Percentiles rank a stretch among this genome's conserved stretches.
phyloP scores from a whole-genome alignment of 2,888 invertebrate genomes.

The Therioaphis trifolii region DNA sequence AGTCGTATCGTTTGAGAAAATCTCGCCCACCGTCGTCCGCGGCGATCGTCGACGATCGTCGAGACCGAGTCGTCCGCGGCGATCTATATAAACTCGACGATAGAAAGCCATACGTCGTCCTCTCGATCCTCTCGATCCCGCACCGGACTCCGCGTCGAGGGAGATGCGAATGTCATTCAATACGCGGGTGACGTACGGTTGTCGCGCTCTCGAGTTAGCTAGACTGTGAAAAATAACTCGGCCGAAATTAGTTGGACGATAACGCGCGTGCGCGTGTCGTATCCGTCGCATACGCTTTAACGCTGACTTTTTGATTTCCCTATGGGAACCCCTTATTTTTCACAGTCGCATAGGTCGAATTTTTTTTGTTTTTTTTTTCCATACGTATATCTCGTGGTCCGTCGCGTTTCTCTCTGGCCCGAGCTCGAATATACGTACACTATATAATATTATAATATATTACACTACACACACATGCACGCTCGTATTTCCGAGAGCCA shows the following conservation, averaged over 20 bases:
- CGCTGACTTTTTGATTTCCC: slow-evolving; percentile 50
- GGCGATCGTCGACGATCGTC: background rate
- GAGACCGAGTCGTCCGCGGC: no score
- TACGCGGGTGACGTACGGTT: no score
- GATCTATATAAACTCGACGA: no score
- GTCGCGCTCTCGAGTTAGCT: no score
- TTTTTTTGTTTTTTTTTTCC: background rate
- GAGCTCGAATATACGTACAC: no score
- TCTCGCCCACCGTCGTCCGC: background rate
- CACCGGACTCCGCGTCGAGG: no score
- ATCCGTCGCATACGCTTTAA: background rate
- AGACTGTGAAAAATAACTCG: no score
- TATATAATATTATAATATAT: background rate
- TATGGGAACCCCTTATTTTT: slow-evolving; percentile 27
- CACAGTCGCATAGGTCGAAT: background rate
- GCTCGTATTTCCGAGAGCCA: background rate
- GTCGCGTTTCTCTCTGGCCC: background rate
- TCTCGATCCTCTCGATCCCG: no score
- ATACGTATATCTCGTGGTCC: background rate
- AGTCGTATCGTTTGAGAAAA: no score
- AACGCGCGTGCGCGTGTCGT: background rate
- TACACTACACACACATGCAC: no score
- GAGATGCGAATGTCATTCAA: no score
- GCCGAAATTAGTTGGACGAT: background rate
- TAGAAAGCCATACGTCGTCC: background rate